Evolutionary conservation across 1,140 invertebrate genomes (phyloP).

Genomic region (Berghia stephanieae): DNA sequence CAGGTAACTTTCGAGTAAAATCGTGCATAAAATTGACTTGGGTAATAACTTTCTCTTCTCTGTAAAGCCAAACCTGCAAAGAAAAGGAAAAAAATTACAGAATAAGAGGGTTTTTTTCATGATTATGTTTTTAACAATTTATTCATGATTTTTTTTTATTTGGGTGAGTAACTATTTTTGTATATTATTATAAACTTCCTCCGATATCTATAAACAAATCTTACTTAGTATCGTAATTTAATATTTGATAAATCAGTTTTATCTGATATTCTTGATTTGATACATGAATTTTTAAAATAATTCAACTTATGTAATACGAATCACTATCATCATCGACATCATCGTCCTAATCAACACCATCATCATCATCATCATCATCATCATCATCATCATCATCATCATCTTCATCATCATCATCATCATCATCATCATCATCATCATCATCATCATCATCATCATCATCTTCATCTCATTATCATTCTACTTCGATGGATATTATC

Average conservation of each 20-base stretch:
- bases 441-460: conserved; percentile 39
- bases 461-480: not conserved
- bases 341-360: too few species aligned
- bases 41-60: too few species aligned
- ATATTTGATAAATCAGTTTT: not conserved
- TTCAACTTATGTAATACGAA: not conserved
- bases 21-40: too few species aligned
- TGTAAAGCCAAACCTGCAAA: conserved; percentile 23
- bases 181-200: not conserved
- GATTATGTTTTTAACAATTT: not conserved
- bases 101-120: not conserved
- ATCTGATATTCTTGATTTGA: not conserved
- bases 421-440: not conserved
- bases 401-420: not conserved
- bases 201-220: not conserved
- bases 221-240: too few species aligned
- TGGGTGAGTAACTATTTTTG: not conserved
- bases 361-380: not conserved
- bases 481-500: not conserved
- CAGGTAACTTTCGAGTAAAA: too few species aligned
- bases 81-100: not conserved
- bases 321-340: not conserved
- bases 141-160: not conserved
- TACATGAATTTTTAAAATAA: not conserved
- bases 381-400: not conserved